These are phyloP conservation scores for Drosophila antonietae DNA, from an alignment of 2,888 invertebrate genomes.

Conservation along the genomic window DNA sequence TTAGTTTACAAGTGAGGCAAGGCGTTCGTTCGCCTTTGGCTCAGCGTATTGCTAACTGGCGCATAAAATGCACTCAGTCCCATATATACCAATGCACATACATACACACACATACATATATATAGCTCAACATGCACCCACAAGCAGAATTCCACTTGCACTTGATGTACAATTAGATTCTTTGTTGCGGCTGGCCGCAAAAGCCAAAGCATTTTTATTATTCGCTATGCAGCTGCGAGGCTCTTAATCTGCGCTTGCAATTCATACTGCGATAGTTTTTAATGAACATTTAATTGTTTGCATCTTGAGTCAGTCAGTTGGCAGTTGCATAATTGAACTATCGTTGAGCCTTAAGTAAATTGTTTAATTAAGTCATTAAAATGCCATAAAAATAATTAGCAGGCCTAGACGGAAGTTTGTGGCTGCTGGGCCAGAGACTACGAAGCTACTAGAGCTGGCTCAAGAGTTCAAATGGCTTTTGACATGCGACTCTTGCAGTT, in stretches of 20 bases:
- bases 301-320: constrained; percentile 52
- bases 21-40: constrained; percentile 44
- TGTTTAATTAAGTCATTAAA: constrained; percentile 80
- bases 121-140: constrained; percentile 40
- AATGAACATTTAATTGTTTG: constrained; percentile 78
- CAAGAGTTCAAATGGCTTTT: constrained; percentile 61
- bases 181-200: constrained; percentile 56
- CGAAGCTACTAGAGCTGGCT: constrained; percentile 9
- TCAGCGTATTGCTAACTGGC: constrained; percentile 57
- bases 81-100: constrained; percentile 16
- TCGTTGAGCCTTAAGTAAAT: constrained; percentile 63
- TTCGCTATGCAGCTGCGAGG: constrained; percentile 36
- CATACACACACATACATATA: constrained; percentile 2
- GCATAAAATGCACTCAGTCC: constrained; percentile 57
- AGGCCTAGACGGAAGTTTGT: constrained; percentile 47
- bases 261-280: constrained; percentile 50
- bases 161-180: constrained; percentile 74
- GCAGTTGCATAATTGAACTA: constrained; percentile 72
- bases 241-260: constrained; percentile 38
- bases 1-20: constrained; percentile 75
- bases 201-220: constrained; percentile 46
- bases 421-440: constrained; percentile 10
- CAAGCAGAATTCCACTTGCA: constrained; percentile 73
- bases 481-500: constrained; percentile 65
- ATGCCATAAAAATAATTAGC: constrained; percentile 73